Evolutionary conservation across 2,888 invertebrate genomes (phyloP), one percentile per base, ranked within the genome.

Genomic region (Oligia fasciuncula): DNA sequence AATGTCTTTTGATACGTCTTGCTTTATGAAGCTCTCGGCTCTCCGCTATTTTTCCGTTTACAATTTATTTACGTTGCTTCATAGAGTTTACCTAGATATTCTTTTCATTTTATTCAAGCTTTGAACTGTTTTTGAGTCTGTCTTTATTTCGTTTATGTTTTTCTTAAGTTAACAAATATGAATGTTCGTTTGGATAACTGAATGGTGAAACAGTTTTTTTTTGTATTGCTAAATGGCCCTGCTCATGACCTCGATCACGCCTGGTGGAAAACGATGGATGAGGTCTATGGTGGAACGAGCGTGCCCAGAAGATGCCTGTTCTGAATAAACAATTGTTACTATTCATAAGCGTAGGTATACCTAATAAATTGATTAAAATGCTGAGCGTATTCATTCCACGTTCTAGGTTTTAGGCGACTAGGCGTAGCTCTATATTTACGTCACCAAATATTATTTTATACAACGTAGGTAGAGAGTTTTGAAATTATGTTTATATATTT

Each of bases 1-100:
- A 93, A 94, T 93, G 91, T 94, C 92, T 93, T 94, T 93, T 90
- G 89, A 90, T 88, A 88, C 91, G 90, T 92, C 90, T 88, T 88
- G 91, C 86, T 90, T 90, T 91, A 90, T 94, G 92, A 93, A 89
- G 89, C 90, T 85, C 89, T 88, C 89, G 88, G 91, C 89, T 91
- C 81, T 85, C 78, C 84, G 84, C 83, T 85, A 89, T 88, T 92
- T 92, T 90, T 86, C 89, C 89, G 88, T 93, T 92, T 93, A 93
- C 91, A 91, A 92, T 92, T 91, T 93, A 93, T 94, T 93, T 93
- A 91, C 84, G 62, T 82, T 87, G 87, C 87, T 82, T 88, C 88
- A 90, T 40, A 40, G 29, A 86, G 85, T 90, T 86, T 88, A 86
- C 83, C 62, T 81, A 83, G 80, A 89, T 77, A 84, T 86, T 83